Conservation (phyloP, 1,140 invertebrate genomes). For the Bombus waltoni region DNA sequence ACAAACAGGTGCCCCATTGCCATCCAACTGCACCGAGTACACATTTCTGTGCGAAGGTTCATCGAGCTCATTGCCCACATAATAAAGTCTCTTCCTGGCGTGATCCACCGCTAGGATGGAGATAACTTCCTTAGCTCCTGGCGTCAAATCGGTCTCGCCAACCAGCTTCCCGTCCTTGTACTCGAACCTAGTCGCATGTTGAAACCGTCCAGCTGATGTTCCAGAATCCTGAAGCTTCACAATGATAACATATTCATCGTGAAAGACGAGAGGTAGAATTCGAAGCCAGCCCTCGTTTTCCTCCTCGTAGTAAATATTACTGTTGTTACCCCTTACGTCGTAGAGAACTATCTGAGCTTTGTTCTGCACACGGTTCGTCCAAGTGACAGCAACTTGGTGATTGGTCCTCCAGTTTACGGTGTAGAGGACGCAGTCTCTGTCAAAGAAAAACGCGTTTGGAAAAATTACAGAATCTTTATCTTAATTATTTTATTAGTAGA, state of each 20-base stretch:
- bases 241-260: conserved; percentile 62
- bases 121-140: conserved; percentile 80
- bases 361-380: conserved; percentile 95
- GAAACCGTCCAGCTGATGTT: conserved; percentile 79
- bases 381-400: conserved; percentile 86
- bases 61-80: conserved; percentile 79
- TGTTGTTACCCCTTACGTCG: conserved; percentile 69
- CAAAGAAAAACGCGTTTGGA: neutral
- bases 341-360: conserved; percentile 82
- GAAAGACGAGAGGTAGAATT: conserved; percentile 45
- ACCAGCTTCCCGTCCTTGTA: conserved; percentile 70
- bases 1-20: conserved; percentile 73
- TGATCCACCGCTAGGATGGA: conserved; percentile 81
- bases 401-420: conserved; percentile 90
- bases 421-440: conserved; percentile 86
- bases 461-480: neutral
- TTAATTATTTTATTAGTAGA: too few relatives aligned
- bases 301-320: conserved; percentile 53
- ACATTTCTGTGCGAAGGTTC: conserved; percentile 82
- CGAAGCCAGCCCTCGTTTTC: conserved; percentile 71
- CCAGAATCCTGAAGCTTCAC: conserved; percentile 77
- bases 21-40: conserved; percentile 79
- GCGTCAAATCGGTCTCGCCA: conserved; percentile 79
- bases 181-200: conserved; percentile 76
- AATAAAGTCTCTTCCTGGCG: conserved; percentile 78